A percentile compares a stretch with the other conserved stretches of the same genome.
Evolutionary conservation across 1,140 invertebrate genomes (phyloP).

Genomic region (Colletes gigas): DNA sequence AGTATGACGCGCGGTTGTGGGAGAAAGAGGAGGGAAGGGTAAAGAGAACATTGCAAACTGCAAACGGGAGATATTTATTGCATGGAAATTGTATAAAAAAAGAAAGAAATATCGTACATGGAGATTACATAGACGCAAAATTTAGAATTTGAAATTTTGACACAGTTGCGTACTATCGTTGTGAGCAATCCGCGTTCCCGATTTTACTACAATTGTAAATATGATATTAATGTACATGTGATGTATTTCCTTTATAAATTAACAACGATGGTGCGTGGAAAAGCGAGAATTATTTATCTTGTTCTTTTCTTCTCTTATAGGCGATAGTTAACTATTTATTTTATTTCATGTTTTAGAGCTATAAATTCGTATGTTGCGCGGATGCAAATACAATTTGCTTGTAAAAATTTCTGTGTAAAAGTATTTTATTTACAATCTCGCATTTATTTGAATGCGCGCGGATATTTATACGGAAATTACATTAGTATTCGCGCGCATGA

Average conservation of each 20-base stretch:
- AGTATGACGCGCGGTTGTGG: neutral
- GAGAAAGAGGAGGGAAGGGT: slow-evolving; percentile 12
- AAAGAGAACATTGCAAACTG: slow-evolving; percentile 6
- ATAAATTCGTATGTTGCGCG: neutral
- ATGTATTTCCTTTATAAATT: slow-evolving; percentile 5
- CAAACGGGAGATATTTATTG: slow-evolving; percentile 27
- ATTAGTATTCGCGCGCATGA: too few relatives aligned
- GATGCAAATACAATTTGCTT: neutral
- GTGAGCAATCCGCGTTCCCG: neutral
- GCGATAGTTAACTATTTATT: neutral
- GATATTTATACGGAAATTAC: neutral
- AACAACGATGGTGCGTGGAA: neutral
- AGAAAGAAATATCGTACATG: neutral
- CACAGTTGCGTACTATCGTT: neutral
- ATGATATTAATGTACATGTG: slow-evolving; percentile 11
- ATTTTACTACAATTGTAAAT: slow-evolving; percentile 27
- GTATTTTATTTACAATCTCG: neutral
- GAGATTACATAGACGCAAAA: neutral
- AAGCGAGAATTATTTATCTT: neutral
- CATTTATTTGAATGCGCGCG: neutral
- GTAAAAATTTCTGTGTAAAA: too few relatives aligned
- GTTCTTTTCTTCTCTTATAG: neutral
- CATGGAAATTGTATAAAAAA: neutral
- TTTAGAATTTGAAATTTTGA: slow-evolving; percentile 5
- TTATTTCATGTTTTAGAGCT: neutral